Evolutionary conservation across 2,797 vertebrate species (phyloP).

Genomic region (Ammospiza maritima): DNA sequence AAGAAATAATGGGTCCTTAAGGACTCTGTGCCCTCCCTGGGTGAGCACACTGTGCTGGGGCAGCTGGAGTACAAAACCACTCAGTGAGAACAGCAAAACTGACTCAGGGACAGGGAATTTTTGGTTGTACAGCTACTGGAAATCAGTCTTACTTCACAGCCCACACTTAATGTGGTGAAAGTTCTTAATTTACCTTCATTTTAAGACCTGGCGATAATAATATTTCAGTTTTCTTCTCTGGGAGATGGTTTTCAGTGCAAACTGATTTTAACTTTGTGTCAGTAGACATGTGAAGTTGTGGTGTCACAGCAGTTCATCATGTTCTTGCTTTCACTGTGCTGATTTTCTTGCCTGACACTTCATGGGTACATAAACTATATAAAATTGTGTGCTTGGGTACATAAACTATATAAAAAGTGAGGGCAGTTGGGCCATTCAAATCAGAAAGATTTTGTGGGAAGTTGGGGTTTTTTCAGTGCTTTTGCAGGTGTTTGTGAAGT

Average conservation of each 20-base stretch:
- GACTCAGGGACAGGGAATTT: neutral
- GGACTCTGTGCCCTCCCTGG: neutral
- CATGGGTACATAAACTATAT: neutral
- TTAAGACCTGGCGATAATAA: neutral
- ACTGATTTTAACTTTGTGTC: neutral
- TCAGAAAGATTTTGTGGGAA: neutral
- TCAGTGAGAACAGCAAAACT: neutral
- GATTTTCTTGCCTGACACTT: neutral
- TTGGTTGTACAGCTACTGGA: neutral
- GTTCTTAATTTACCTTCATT: neutral
- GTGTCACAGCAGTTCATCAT: neutral
- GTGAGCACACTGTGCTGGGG: neutral
- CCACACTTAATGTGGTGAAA: neutral
- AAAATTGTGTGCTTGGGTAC: neutral
- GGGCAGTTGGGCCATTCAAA: neutral
- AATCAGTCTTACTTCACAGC: neutral
- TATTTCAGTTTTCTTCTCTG: neutral
- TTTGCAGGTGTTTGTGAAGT: neutral
- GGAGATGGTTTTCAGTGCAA: neutral
- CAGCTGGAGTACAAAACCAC: neutral
- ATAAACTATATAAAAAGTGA: neutral
- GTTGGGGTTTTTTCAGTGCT: rapidly evolving
- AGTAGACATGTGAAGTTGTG: neutral
- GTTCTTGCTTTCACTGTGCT: neutral
- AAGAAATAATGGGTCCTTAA: neutral